Conservation (phyloP, 2,797 vertebrate genomes). For the Linurgus olivaceus region DNA sequence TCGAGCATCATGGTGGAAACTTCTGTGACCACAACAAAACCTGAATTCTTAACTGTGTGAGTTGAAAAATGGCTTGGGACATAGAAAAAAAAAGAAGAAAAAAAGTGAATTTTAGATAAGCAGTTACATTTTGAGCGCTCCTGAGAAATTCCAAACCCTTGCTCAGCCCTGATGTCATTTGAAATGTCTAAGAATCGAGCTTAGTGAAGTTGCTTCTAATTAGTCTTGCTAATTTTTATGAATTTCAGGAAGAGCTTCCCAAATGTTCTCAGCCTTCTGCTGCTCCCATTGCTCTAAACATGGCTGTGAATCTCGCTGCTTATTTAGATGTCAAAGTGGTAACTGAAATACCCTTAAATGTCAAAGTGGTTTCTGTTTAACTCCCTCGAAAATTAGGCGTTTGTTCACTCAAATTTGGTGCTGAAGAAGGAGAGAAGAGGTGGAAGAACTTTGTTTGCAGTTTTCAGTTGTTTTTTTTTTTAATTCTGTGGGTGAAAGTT, state of each 20-base stretch:
- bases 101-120: background rate
- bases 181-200: background rate
- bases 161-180: background rate
- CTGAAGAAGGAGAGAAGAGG: background rate
- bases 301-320: background rate
- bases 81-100: background rate
- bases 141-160: background rate
- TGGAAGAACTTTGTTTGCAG: background rate
- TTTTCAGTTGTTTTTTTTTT: background rate
- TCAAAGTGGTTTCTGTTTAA: conserved; percentile 10
- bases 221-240: conserved; percentile 51
- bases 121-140: background rate
- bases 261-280: conserved; percentile 58
- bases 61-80: background rate
- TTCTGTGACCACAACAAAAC: background rate
- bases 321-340: conserved; percentile 44
- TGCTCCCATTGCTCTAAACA: conserved; percentile 10
- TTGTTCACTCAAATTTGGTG: background rate
- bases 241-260: background rate
- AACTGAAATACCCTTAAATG: conserved; percentile 52
- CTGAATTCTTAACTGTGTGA: rapidly evolving
- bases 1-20: background rate
- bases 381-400: background rate
- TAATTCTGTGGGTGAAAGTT: background rate
- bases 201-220: conserved; percentile 17